These are phyloP conservation scores for Bucorvus abyssinicus DNA, from an alignment of 2,797 vertebrate species.

Conservation along the genomic window DNA sequence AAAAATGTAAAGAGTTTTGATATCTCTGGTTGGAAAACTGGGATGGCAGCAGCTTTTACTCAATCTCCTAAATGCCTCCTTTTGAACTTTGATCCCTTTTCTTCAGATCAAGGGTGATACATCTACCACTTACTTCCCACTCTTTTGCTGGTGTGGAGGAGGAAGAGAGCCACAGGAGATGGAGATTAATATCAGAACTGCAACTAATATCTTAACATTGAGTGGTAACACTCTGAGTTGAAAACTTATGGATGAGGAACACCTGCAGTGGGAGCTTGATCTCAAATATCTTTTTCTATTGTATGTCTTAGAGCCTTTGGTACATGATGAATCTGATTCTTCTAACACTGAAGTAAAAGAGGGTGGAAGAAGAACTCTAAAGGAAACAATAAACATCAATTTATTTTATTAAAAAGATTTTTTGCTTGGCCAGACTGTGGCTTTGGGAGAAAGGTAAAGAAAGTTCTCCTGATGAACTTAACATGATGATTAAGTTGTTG, in stretches of 20 bases:
- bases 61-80: neutral
- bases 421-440: neutral
- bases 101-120: neutral
- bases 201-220: neutral
- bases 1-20: neutral
- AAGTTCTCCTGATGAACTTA: neutral
- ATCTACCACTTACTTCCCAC: neutral
- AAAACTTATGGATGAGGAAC: neutral
- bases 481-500: slow-evolving; percentile 2
- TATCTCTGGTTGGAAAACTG: neutral
- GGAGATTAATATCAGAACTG: neutral
- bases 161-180: neutral
- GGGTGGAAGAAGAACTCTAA: neutral
- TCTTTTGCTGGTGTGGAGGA: neutral
- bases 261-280: neutral
- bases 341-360: neutral
- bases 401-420: neutral
- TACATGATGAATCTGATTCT: neutral
- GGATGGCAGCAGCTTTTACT: neutral
- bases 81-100: neutral
- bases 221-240: neutral
- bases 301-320: neutral
- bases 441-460: neutral
- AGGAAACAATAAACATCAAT: neutral
- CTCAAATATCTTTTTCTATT: neutral